Evolutionary conservation across 2,888 invertebrate genomes (phyloP), one percentile per base, ranked within the genome.

Genomic region (Polietes domitor): DNA sequence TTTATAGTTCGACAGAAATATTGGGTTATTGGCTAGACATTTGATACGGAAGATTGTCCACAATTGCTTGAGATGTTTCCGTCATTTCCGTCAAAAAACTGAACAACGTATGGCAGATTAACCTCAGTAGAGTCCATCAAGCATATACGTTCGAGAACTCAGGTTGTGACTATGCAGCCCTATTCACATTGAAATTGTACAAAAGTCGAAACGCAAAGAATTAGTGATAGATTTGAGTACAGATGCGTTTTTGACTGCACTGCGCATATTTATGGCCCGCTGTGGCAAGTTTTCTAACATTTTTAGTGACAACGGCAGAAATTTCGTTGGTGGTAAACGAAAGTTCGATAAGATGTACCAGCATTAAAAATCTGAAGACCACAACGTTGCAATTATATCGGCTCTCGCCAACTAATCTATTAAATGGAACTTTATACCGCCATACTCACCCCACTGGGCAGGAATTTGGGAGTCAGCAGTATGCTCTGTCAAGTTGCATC

Each of bases 381-480:
- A 15, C 32, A 32, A 6, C 10, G 3, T n/a, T n/a, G 19, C 3
- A 50, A 50, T 50, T 50, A 15, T 7, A 1, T 2, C 21, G 32
- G n/a, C 79, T 15, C 81, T 82, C 7, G 84, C 82, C 17, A 47
- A 61, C 47, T 82, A 85, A 15, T 75, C 76, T n/a, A 85, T 85
- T 10, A 28, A 37, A 24, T 84, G 86, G 84, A 81, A 77, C 24
- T 84, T 61, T 15, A 85, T 83, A 50, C 65, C 85, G 1, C 80
- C 86, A 10, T 6, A 15, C 1, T 0, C 58, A 3, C 58, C 58
- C 15, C 58, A 58, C 6, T 58, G 15, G 10, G 58, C 26, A 26
- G 58, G 83, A 1, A 79, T 85, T 28, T 84, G 82, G 85, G 83
- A 85, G 43, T 82, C 83, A 0, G 82, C 75, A 9, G 79, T 83